phyloP scores from a whole-genome alignment of 1,140 invertebrate genomes.

The Drosophila erecta region DNA sequence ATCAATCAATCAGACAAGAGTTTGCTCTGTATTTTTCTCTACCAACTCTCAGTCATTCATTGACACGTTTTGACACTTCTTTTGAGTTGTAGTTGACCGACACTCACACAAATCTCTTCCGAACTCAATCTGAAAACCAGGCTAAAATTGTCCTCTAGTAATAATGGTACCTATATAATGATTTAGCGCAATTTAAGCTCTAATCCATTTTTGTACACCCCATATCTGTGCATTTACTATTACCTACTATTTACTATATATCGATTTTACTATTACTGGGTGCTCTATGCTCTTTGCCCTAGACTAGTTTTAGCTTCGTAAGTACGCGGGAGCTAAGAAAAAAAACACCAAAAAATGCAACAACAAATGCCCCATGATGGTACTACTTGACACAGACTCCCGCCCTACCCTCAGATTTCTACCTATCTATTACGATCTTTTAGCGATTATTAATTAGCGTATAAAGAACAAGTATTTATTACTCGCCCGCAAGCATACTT shows the following conservation, averaged over 20 bases:
- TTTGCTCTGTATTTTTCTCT: conserved; percentile 9
- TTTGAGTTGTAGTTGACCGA: conserved; percentile 53
- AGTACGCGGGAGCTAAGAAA: conserved; percentile 66
- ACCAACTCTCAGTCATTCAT: conserved; percentile 30
- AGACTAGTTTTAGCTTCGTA: conserved; percentile 71
- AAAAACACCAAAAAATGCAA: conserved; percentile 20
- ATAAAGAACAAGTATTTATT: conserved; percentile 68
- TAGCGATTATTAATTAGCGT: conserved; percentile 61
- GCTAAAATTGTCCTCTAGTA: conserved; percentile 30
- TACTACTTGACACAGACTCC: conserved; percentile 38
- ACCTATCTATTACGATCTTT: conserved; percentile 58
- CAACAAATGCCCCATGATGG: conserved; percentile 12
- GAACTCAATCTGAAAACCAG: conserved; percentile 12
- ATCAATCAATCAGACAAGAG: conserved; percentile 26
- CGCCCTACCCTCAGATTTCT: conserved; percentile 48
- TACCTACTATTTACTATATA: conserved; percentile 43
- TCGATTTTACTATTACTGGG: conserved; percentile 58
- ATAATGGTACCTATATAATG: conserved; percentile 45
- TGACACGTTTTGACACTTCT: conserved; percentile 8
- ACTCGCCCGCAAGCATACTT: conserved; percentile 51
- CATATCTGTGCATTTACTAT: conserved; percentile 14
- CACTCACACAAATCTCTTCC: conserved; percentile 20
- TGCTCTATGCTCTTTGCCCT: conserved; percentile 56
- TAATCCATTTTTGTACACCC: conserved; percentile 53
- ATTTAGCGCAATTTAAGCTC: conserved; percentile 68